These are phyloP conservation scores for Spermophilus dauricus DNA, from an alignment of 2,113 vertebrate species.

Conservation along the genomic window DNA sequence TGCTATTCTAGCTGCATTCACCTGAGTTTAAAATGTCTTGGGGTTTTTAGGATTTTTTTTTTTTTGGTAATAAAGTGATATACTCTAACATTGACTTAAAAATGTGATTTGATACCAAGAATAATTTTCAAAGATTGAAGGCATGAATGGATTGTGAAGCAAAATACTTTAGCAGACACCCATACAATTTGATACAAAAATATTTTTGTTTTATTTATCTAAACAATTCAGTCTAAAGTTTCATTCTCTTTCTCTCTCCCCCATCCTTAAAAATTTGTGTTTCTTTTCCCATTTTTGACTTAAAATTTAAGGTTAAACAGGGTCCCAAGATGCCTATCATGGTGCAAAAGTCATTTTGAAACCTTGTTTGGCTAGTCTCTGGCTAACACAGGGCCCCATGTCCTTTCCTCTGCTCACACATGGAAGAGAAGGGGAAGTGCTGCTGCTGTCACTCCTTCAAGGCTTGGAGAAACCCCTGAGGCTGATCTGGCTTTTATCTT, in stretches of 20 bases:
- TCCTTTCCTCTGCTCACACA: background rate
- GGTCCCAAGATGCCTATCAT: background rate
- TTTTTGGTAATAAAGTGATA: background rate
- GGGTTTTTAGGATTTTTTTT: background rate
- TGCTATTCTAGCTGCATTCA: background rate
- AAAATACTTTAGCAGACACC: background rate
- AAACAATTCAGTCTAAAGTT: background rate
- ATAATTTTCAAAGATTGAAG: background rate
- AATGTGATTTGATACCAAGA: conserved; percentile 7
- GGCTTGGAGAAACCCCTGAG: background rate
- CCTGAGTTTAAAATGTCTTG: background rate
- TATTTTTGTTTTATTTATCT: background rate
- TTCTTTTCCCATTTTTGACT: background rate
- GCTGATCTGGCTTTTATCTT: background rate
- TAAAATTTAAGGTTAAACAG: background rate
- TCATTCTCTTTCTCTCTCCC: background rate
- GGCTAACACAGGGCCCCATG: background rate
- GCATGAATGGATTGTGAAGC: background rate
- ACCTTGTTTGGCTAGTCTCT: background rate
- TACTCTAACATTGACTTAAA: conserved; percentile 9
- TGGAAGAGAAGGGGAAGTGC: background rate
- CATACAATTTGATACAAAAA: conserved; percentile 25
- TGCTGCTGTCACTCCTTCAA: background rate
- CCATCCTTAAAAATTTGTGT: background rate
- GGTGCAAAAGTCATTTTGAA: background rate